Base-by-base conservation (phyloP, 1,140 invertebrate species). In the Laupala kohalensis region DNA sequence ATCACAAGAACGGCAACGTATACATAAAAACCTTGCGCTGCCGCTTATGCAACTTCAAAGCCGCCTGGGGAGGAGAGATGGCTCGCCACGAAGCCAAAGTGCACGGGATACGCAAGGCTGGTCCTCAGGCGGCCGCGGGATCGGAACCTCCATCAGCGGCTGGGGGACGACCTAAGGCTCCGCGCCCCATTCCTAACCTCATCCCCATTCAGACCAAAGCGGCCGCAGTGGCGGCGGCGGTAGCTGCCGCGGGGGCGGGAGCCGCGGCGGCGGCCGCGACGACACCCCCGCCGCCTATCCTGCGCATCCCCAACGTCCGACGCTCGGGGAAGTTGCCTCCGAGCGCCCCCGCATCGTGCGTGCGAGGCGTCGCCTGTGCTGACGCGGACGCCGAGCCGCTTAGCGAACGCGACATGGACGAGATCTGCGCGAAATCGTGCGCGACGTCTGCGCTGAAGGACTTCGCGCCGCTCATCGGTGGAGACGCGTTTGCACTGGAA, bases 101-200 rank as follows among this genome's bases (percentile, higher is more conserved):
- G 74, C 85, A 79, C 79, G 82, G 79, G 76, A 80, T 81, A 73
- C 64, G 25, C 25, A 72, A 37, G 65, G 13, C 64, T 25, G 23
- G 68, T 4, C 37, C 30, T 37, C 37, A 9, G 9, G 37, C 37
- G 9, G 37, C 37, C 37, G 37, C 4, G 9, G 37, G 37, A n/a
- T 19, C 37, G 37, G n/a, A n/a, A n/a, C 37, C 37, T 6, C 37
- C 37, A 9, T 0, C 9, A 9, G 1, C 37, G 37, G 37, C 9
- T 19, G 37, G 9, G 1, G 37, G 37, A 19, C 37, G 9, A 26
- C 79, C 71, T 73, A 80, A 71, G 76, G 78, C 82, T 25, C 78
- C 85, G 25, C 80, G 88, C 53, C 88, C 89, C 0, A 83, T 90
- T 74, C 89, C 89, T 30, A 89, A 89, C 77, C 81, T 91, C 5